Base-by-base conservation (phyloP, 2,888 invertebrate species). In the Lobophora halterata region DNA sequence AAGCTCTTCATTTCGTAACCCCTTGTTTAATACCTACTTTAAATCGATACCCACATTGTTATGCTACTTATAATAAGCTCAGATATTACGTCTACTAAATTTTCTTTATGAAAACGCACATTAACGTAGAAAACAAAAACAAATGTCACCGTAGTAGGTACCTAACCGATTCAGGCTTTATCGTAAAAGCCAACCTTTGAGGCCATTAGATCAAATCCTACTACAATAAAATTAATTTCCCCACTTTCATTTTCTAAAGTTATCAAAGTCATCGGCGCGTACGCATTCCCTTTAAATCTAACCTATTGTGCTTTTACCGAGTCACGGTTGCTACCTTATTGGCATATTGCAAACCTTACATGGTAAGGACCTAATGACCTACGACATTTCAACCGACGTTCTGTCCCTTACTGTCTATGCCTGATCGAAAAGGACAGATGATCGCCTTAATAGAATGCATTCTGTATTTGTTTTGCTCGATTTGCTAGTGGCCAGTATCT, bases 321-420 rank as follows among this genome's bases (percentile, higher is more conserved):
- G 81, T 79, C 85, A 81, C 79, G 79, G 78, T 67, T 69, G 69
- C 74, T 75, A 70, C 86, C 86, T 85, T 87, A 87, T 83, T 86
- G 86, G 87, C 86, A 82, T 86, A 87, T 87, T 87, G 82, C 72
- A 55, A 66, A 59, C 87, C 85, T 54, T 85, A 85, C 75, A 82
- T 76, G 82, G 86, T 59, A 53, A 56, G 80, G 74, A 85, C 86
- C 87, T 86, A 83, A 83, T 86, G 87, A 86, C 87, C 87, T 86
- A 78, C 76, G 86, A 87, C 87, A 82, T 87, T 87, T 86, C 79
- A 83, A 82, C 82, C 71, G 71, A 67, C 76, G 70, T 55, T 36
- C 60, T 37, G 51, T 82, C 83, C 65, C 59, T 53, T 61, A 79
- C 74, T 53, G 48, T 55, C 55, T 28, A 41, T 32, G 40, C 46